Percentiles rank a stretch among this genome's conserved stretches.
phyloP scores from a whole-genome alignment of 2,888 invertebrate species.

The Zeuzera pyrina region DNA sequence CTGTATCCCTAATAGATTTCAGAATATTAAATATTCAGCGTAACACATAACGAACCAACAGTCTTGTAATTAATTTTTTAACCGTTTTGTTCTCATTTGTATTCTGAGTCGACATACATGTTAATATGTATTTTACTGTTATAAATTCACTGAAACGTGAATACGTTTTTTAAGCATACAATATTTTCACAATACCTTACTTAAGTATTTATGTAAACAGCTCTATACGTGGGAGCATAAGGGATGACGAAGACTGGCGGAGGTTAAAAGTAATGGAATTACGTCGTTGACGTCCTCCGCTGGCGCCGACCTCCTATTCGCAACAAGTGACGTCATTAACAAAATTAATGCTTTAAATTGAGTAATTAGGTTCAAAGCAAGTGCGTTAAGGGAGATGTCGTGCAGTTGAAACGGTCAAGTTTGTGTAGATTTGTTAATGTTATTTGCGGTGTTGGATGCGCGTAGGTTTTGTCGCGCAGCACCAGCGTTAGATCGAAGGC shows the following conservation, averaged over 20 bases:
- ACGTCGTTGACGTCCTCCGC: conserved; percentile 9
- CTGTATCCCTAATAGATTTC: too few species aligned
- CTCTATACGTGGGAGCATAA: conserved; percentile 22
- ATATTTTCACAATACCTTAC: conserved; percentile 27
- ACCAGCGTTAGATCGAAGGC: conserved; percentile 62
- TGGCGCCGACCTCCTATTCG: conserved; percentile 9
- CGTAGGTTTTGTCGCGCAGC: conserved; percentile 44
- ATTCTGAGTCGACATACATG: too few species aligned
- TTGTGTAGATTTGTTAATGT: conserved; percentile 46
- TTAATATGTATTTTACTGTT: too few species aligned
- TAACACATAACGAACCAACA: too few species aligned
- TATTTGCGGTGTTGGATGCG: conserved; percentile 60
- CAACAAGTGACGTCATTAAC: conserved; percentile 17
- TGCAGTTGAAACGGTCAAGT: conserved; percentile 41
- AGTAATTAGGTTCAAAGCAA: conserved; percentile 30
- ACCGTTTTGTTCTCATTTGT: too few species aligned
- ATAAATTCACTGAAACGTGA: neutral
- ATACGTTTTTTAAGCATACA: conserved; percentile 1
- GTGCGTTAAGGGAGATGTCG: conserved; percentile 31
- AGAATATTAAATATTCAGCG: too few species aligned
- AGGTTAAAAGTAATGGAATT: conserved; percentile 16
- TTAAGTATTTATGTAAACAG: conserved; percentile 24
- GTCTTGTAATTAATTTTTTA: too few species aligned
- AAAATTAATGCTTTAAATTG: conserved; percentile 18
- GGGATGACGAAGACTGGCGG: conserved; percentile 19